These are phyloP conservation scores for Pteromalus puparum DNA, from an alignment of 1,140 invertebrate species.

Conservation along the genomic window DNA sequence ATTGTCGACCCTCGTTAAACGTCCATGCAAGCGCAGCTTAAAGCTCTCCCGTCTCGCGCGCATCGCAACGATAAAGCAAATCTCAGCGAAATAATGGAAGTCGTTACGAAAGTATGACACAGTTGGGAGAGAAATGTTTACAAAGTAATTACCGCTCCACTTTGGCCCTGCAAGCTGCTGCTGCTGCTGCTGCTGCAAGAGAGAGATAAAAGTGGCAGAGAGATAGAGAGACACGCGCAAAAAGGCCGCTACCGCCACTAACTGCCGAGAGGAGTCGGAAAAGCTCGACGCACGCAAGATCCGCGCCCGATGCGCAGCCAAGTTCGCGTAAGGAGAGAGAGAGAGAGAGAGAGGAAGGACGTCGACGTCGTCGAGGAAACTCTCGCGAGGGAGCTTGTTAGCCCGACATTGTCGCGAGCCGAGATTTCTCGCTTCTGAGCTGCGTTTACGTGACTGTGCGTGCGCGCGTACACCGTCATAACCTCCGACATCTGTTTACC, in stretches of 20 bases:
- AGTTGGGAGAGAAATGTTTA: slow-evolving; percentile 27
- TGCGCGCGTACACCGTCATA: background rate
- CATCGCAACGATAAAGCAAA: slow-evolving; percentile 25
- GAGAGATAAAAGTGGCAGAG: background rate
- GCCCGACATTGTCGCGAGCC: background rate
- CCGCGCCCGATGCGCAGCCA: background rate
- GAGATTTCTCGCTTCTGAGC: slow-evolving; percentile 15
- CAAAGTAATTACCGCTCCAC: slow-evolving; percentile 29
- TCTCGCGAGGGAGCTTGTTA: slow-evolving; percentile 9
- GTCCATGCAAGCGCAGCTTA: background rate
- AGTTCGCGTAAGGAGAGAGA: background rate
- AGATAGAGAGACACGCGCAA: background rate
- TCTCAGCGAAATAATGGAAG: slow-evolving; percentile 1
- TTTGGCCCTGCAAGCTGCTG: background rate
- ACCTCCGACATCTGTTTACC: too few relatives aligned
- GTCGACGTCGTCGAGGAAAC: background rate
- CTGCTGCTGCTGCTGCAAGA: background rate
- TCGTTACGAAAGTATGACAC: slow-evolving; percentile 13
- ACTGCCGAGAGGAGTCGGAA: background rate
- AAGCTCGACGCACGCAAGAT: background rate
- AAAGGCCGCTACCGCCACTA: background rate
- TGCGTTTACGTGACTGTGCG: background rate
- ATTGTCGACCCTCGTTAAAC: background rate
- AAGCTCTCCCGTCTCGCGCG: too few relatives aligned
- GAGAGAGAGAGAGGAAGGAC: background rate